Base-by-base conservation (phyloP, 2,888 invertebrate species). In the Chrysolina oricalcia region DNA sequence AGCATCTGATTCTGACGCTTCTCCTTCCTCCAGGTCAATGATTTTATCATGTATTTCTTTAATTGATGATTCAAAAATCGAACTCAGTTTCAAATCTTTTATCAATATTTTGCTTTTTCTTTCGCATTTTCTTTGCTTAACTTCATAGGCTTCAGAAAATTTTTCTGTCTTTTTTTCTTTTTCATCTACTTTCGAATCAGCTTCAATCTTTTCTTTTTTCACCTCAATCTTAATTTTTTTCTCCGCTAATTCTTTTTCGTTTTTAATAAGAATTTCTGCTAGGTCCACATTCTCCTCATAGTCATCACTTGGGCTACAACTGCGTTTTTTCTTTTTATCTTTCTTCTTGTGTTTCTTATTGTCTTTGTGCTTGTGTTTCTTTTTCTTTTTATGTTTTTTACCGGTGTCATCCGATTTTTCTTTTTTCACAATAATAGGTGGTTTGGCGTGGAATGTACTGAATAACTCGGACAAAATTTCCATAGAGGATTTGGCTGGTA, bases 391-490 rank as follows among this genome's bases (percentile, higher is more conserved):
- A 23, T 77, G 78, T 73, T 81, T 82, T 56, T 82, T 83, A 68
- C 50, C 64, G 0, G 78, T 73, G 8, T 80, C 80, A 6, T 76
- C 77, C 13, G 89, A 89, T 84, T 88, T 80, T 84, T 89, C 83
- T 71, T 87, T 86, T 77, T 88, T 88, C 9, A 87, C 85, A 13
- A 89, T 87, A 21, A 88, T 74, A 17, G 92, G 94, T 15, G 94
- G 94, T 80, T 92, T 92, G 1, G 94, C 94, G 88, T 94, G 94
- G 85, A 95, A 95, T 27, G 92, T 93, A 83, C 94, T 91, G 84
- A 96, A 96, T 0, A 96, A 89, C 88, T 96, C 96, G 0, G 95
- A 94, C 21, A 96, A 90, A 83, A 96, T 96, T 88, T 96, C 95
- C 86, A 92, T 93, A 0, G 95, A 94, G 9, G 94, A 93, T 86